Base-by-base conservation (phyloP, 2,113 vertebrate species). In the Aramus guarauna region DNA sequence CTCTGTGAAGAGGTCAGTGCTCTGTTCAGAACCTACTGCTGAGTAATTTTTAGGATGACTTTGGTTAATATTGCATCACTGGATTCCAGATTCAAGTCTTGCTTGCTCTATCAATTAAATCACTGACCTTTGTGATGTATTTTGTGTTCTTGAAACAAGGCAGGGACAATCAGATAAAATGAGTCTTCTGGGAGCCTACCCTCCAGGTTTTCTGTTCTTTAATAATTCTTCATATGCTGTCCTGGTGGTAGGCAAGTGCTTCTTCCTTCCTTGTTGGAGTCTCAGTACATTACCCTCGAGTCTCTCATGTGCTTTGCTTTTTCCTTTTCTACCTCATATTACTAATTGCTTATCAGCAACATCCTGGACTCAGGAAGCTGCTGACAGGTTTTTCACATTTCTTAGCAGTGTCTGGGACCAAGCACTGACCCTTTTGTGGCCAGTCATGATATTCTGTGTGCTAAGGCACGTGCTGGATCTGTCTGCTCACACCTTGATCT, bases 71-170 rank as follows among this genome's bases (percentile, higher is more conserved):
- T 63, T 92, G 58, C 82, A 77, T 91, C 76, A 69, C 60, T 90
- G 77, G 39, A 50, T 77, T 50, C 55, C 72, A 76, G 30, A 84
- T 55, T 53, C 55, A 12, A 81, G 72, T n/a, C 79, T 92, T 56
- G 56, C 76, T 85, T 94, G 9, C 43, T 62, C 66, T 80, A 74
- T 59, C 92, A 95, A 82, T 96, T 96, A 96, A 41, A 90, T 90
- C 15, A 9, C 68, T 94, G 94, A 96, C 75, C 95, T 92, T 94
- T 92, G 85, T 56, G 81, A 86, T 94, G 53, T 78, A 39, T 90
- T 95, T 90, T 93, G 58, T 91, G 87, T 68, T 95, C 90, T 95
- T 96, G 90, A 95, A 96, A 47, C 78, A 41, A 90, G 50, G 72
- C 75, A 85, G 86, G 88, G 86, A 87, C 83, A 92, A 58, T 85